Conservation (phyloP, 2,888 invertebrate genomes). For the Neoscelio sp. region DNA sequence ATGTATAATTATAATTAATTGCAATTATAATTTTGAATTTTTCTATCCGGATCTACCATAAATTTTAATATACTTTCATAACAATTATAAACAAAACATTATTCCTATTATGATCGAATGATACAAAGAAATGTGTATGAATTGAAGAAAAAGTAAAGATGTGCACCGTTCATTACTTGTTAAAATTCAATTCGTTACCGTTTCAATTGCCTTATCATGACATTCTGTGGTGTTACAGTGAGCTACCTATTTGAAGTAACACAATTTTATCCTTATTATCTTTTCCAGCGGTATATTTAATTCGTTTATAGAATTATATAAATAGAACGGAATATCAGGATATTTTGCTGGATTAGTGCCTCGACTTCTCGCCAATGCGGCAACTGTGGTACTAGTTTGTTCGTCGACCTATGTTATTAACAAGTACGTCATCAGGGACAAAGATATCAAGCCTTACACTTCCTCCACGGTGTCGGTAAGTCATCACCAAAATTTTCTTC, state of each 20-base stretch:
- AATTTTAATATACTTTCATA: no score
- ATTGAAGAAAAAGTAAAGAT: no score
- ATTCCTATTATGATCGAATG: no score
- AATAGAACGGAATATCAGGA: constrained; percentile 93
- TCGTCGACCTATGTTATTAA: constrained; percentile 90
- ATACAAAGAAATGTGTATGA: no score
- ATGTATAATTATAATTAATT: no score
- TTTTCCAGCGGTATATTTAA: constrained; percentile 90
- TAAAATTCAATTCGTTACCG: no score
- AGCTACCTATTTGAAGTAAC: constrained; percentile 12
- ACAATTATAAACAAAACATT: no score
- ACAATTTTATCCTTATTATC: constrained; percentile 11
- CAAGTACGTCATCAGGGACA: constrained; percentile 91
- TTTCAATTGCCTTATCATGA: no score
- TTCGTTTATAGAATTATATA: constrained; percentile 92
- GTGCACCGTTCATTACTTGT: no score
- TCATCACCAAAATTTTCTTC: constrained; percentile 66
- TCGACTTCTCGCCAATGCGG: constrained; percentile 92
- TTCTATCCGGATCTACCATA: no score
- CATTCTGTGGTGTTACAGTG: constrained; percentile 10
- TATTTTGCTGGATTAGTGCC: constrained; percentile 95
- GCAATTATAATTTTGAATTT: no score
- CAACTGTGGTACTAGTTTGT: constrained; percentile 91
- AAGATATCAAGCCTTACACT: constrained; percentile 85
- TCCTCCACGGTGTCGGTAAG: constrained; percentile 85